Conservation (phyloP, 2,113 vertebrate genomes). For the Eulemur macaco region DNA sequence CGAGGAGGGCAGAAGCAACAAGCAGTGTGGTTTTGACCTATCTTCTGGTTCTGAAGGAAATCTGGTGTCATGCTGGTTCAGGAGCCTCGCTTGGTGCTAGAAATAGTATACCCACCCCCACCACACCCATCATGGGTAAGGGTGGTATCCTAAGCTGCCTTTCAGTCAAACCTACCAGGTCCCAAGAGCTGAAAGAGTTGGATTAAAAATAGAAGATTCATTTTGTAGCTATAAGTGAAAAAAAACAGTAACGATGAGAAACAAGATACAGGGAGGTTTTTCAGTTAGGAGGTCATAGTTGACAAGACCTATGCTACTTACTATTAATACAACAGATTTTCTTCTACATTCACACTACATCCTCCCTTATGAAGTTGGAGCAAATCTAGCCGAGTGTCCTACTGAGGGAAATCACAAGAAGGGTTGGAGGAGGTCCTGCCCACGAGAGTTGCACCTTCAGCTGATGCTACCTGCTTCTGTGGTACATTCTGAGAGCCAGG, state of each 20-base stretch:
- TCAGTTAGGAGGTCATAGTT: neutral
- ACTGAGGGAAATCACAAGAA: neutral
- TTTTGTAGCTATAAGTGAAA: neutral
- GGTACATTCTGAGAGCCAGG: neutral
- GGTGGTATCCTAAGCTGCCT: neutral
- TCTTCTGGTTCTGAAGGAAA: neutral
- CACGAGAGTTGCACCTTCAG: accelerated
- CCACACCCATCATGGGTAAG: neutral
- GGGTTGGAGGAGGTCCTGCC: accelerated
- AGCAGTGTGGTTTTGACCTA: neutral
- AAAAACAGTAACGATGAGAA: neutral
- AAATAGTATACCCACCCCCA: neutral
- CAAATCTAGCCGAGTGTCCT: no score
- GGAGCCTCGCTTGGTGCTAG: accelerated
- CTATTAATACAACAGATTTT: neutral
- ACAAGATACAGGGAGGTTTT: neutral
- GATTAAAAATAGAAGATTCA: neutral
- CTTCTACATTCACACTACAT: neutral
- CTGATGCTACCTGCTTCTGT: accelerated
- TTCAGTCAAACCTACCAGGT: neutral
- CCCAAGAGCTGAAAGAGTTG: neutral
- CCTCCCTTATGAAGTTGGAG: neutral
- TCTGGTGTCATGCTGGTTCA: neutral
- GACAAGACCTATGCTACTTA: no score
- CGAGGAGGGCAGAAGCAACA: neutral